These are phyloP conservation scores for Morpho deidamia DNA, from an alignment of 2,888 invertebrate genomes.

Conservation along the genomic window DNA sequence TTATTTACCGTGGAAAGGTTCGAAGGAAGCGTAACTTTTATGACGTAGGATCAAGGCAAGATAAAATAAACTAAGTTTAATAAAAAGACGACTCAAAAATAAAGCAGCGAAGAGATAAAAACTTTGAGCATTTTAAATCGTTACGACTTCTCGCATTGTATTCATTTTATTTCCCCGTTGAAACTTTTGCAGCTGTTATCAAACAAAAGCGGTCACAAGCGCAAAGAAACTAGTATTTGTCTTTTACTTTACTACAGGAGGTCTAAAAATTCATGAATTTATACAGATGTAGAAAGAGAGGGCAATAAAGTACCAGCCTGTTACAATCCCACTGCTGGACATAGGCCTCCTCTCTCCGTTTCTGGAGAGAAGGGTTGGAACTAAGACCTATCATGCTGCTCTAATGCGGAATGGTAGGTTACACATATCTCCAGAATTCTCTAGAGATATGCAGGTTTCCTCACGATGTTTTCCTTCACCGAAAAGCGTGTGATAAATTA, in stretches of 20 bases:
- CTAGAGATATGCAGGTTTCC: too few species aligned
- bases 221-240: slow-evolving; percentile 5
- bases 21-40: slow-evolving; percentile 24
- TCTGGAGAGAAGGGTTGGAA: too few species aligned
- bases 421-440: too few species aligned
- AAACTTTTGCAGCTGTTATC: slow-evolving; percentile 13
- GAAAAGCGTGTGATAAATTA: too few species aligned
- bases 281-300: too few species aligned
- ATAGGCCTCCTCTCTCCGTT: too few species aligned
- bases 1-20: background rate
- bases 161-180: slow-evolving; percentile 10
- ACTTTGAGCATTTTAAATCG: slow-evolving; percentile 13
- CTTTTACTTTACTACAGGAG: background rate
- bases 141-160: slow-evolving; percentile 13
- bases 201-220: slow-evolving; percentile 9
- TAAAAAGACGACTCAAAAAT: slow-evolving; percentile 11
- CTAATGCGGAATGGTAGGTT: too few species aligned
- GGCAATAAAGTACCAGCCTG: too few species aligned
- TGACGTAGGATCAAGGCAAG: background rate
- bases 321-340: too few species aligned
- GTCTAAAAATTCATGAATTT: too few species aligned
- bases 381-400: too few species aligned
- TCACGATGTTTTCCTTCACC: too few species aligned
- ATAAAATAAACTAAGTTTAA: slow-evolving; percentile 7
- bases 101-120: slow-evolving; percentile 9